Evolutionary conservation across 1,140 invertebrate species (phyloP), one percentile per base, ranked within the genome.

Genomic region (Panagrolaimus sp.): DNA sequence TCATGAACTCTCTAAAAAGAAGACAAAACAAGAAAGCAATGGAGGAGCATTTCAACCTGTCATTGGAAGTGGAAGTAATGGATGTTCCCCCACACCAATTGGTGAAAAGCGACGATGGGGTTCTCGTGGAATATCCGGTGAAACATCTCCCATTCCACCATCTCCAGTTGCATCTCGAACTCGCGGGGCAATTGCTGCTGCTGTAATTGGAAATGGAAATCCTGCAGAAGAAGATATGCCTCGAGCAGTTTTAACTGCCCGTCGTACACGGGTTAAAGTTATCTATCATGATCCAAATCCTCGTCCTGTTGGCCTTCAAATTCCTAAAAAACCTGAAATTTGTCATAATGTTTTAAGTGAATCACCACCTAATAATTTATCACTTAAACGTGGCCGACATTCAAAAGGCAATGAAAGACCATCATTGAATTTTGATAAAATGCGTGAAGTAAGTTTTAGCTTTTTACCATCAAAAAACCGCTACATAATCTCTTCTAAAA

Each of bases 381-480:
- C 65, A 25, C n/a, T 74, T 16, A 75, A 75, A 57, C 65, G 74
- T 3, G 74, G 74, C 42, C 48, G 74, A 16, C 73, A 67, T 44
- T 73, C 43, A n/a, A 48, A 48, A 23, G 67, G 70, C 43, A 46
- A 62, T 16, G 74, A 63, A 46, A 71, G 73, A n/a, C 74, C 74
- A 9, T 75, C 75, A 5, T 57, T 75, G 11, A 69, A 75, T 63
- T 75, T 75, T 66, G 74, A 75, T 42, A 75, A 75, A 77, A 75
- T 75, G 74, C 76, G 74, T 48, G 73, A 78, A 75, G 74, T 75
- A 63, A 38, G 53, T 48, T 8, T 8, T 53, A 43, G 20, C 53
- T 27, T n/a, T n/a, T n/a, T n/a, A n/a, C n/a, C n/a, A n/a, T n/a
- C n/a, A n/a, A n/a, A n/a, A n/a, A n/a, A n/a, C n/a, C n/a, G n/a